Base-by-base conservation (phyloP, 2,113 vertebrate species). In the Carassius auratus region DNA sequence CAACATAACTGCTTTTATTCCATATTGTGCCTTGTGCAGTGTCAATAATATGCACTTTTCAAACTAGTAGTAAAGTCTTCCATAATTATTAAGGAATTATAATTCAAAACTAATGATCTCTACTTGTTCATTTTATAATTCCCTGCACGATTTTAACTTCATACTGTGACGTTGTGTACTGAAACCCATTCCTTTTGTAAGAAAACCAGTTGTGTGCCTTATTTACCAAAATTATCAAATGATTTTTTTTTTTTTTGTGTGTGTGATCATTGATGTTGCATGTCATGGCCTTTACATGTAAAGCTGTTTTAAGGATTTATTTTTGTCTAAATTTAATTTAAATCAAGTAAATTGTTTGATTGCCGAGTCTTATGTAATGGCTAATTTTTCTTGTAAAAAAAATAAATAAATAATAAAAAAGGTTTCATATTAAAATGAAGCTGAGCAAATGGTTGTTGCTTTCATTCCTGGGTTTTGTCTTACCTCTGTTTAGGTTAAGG, bases 401-500 rank as follows among this genome's bases (percentile, higher is more conserved):
- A 14, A 45, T 7, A 26, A 26, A 26, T 26, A 26, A 26, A 26
- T 26, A 26, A 26, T 26, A 7, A 59, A 57, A 14, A 45, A 30
- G 30, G n/a, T 48, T 81, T 66, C 21, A 1, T 42, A 61, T 61
- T 76, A 64, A 30, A 80, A 66, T 0, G 1, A 61, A 61, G 52
- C 9, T 38, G 30, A 38, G 19, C 21, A 45, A 23, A 23, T 4
- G 7, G n/a, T 14, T 57, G 76, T 79, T 79, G 55, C 30, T 38
- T 79, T 79, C 52, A 14, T 59, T 62, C 15, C n/a, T 81, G 78
- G 59, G 59, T 64, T 80, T 48, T 81, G 38, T 64, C 38, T 81
- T 80, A 80, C 77, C 77, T 80, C 57, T 66, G 38, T 48, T 66
- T 81, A 81, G n/a, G 48, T 64, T 30, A 66, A 45, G n/a, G 38